Evolutionary conservation across 2,888 invertebrate species (phyloP).

Genomic region (Andrena camellia): DNA sequence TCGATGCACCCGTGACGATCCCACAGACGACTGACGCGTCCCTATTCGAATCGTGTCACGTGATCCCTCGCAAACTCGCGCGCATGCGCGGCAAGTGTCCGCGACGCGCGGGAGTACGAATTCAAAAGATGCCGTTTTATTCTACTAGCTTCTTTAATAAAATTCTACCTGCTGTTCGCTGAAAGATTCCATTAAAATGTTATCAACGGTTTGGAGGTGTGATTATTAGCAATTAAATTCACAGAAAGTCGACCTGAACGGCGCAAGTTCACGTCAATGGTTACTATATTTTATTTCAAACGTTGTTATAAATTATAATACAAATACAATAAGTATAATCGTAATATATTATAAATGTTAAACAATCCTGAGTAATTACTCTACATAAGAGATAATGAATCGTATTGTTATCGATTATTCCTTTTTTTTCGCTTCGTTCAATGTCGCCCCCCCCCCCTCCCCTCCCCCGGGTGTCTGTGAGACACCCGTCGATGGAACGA

Average conservation of each 20-base stretch:
- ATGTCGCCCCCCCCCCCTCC: not conserved
- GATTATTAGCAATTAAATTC: not conserved
- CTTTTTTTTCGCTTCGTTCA: constrained; percentile 27
- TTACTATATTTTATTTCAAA: constrained; percentile 83
- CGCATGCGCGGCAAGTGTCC: not conserved
- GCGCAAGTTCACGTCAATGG: constrained; percentile 66
- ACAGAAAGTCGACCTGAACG: not conserved
- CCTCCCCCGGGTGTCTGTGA: constrained; percentile 23
- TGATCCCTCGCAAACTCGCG: no score
- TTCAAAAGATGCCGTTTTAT: not conserved
- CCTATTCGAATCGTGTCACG: constrained; percentile 4
- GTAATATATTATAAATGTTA: constrained; percentile 83
- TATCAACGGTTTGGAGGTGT: no score
- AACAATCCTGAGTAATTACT: constrained; percentile 84
- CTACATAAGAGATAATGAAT: constrained; percentile 81
- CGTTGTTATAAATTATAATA: constrained; percentile 84
- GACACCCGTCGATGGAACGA: constrained; percentile 68
- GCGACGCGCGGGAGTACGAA: not conserved
- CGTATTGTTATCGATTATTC: constrained; percentile 63
- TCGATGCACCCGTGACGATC: not conserved
- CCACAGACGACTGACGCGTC: not conserved
- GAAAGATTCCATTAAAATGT: no score
- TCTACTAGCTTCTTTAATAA: no score
- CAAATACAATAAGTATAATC: constrained; percentile 82
- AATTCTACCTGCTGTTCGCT: no score